Conservation (phyloP, 2,113 vertebrate species). For the Aspidoscelis tigris region DNA sequence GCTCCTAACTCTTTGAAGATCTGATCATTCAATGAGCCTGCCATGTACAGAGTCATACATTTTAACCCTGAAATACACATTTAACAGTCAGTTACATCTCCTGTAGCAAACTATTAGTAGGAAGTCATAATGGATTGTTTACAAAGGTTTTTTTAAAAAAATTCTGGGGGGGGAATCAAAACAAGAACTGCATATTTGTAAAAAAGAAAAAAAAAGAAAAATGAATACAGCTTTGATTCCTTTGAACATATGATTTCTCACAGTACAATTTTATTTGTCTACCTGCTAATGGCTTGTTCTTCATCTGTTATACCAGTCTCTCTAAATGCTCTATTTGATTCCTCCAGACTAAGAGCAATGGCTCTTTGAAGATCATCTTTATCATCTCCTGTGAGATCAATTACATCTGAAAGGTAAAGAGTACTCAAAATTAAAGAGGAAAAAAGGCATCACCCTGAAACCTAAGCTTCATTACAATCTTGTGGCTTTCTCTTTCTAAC, state of each 20-base stretch:
- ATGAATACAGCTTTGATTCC: slow-evolving; percentile 65
- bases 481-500: not conserved
- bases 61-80: not conserved
- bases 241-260: slow-evolving; percentile 62
- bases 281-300: slow-evolving; percentile 99
- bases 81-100: not conserved
- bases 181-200: slow-evolving; percentile 54
- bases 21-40: not conserved
- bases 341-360: slow-evolving; percentile 97
- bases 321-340: slow-evolving; percentile 95
- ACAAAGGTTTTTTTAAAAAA: slow-evolving; percentile 15
- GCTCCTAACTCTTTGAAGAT: not conserved
- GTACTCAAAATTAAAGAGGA: slow-evolving; percentile 77
- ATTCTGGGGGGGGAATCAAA: slow-evolving; percentile 59
- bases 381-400: slow-evolving; percentile 98
- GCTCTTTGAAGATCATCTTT: slow-evolving; percentile 99
- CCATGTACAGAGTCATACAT: not conserved
- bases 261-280: slow-evolving; percentile 66
- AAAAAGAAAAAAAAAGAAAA: slow-evolving; percentile 54
- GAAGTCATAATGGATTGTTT: not conserved
- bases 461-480: slow-evolving; percentile 57
- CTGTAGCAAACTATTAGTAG: not conserved
- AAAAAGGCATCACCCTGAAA: slow-evolving; percentile 70
- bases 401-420: slow-evolving; percentile 90
- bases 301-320: slow-evolving; percentile 99